A percentile compares a stretch with the other conserved stretches of the same genome.
These are phyloP conservation scores for Bombus pascuorum DNA, from an alignment of 1,140 invertebrate genomes.

Conservation along the genomic window DNA sequence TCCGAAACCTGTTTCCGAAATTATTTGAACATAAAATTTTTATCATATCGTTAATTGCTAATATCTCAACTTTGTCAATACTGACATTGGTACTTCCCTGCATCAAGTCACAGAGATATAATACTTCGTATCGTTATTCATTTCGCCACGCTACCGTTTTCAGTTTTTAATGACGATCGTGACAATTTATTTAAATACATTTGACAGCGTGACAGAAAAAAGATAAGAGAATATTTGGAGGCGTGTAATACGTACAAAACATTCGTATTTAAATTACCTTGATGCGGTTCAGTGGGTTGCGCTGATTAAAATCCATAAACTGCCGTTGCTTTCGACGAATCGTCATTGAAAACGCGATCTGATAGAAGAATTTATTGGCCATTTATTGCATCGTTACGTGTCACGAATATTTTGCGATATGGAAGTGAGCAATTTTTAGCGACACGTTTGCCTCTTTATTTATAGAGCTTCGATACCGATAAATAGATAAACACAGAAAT, in stretches of 20 bases:
- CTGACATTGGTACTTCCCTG: no score
- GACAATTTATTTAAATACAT: neutral
- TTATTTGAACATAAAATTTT: no score
- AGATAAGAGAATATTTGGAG: neutral
- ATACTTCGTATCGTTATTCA: neutral
- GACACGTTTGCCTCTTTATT: neutral
- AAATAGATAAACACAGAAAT: neutral
- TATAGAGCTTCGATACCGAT: neutral
- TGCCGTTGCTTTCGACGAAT: neutral
- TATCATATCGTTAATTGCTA: no score
- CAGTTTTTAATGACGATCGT: neutral
- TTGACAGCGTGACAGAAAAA: neutral
- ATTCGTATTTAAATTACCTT: slow-evolving; percentile 12
- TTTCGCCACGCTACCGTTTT: neutral
- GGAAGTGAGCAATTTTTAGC: neutral
- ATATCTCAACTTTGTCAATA: no score
- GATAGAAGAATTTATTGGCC: slow-evolving; percentile 20
- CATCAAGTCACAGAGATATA: no score
- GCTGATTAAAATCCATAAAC: slow-evolving; percentile 20
- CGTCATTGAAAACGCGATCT: neutral
- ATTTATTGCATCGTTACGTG: slow-evolving; percentile 6
- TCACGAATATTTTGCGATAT: slow-evolving; percentile 4
- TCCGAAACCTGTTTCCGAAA: no score
- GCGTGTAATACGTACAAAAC: neutral
- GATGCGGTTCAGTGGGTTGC: neutral